A percentile compares a stretch with the other conserved stretches of the same genome.
Evolutionary conservation across 2,888 invertebrate species (phyloP).

Genomic region (Torymus texanus): DNA sequence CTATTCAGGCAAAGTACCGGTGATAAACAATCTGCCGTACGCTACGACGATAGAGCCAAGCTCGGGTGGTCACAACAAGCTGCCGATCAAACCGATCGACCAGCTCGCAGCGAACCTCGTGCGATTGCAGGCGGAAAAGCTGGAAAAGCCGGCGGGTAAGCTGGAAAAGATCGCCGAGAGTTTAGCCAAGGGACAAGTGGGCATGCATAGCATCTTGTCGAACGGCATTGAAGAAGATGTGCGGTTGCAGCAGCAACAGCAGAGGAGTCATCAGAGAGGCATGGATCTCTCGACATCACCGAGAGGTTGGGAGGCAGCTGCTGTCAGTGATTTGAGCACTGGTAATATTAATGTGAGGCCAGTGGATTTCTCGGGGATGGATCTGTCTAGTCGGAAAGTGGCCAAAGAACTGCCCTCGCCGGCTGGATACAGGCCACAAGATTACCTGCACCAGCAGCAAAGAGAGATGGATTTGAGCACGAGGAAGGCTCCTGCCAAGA

Average conservation of each 20-base stretch:
- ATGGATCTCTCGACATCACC: conserved; percentile 70
- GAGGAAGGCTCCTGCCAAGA: conserved; percentile 64
- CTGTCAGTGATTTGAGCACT: conserved; percentile 39
- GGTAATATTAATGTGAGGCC: conserved; percentile 61
- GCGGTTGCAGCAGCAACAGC: conserved; percentile 58
- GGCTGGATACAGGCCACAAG: conserved; percentile 63
- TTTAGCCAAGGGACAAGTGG: conserved; percentile 68
- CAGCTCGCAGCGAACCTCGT: conserved; percentile 71
- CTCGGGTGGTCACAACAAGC: conserved; percentile 63
- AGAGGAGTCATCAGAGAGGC: conserved; percentile 64
- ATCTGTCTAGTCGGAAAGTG: conserved; percentile 71
- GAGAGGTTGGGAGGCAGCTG: conserved; percentile 67
- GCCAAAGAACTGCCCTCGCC: conserved; percentile 53
- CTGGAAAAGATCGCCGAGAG: conserved; percentile 73
- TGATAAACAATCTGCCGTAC: conserved; percentile 47
- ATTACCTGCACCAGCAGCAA: conserved; percentile 63
- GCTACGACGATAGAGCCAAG: conserved; percentile 49
- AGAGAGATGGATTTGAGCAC: conserved; percentile 73
- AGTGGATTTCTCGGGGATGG: conserved; percentile 71
- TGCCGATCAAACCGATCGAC: conserved; percentile 71
- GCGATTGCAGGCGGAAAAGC: conserved; percentile 69
- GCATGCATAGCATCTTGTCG: conserved; percentile 44
- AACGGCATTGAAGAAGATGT: conserved; percentile 62
- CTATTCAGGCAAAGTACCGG: conserved; percentile 52
- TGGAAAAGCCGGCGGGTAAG: conserved; percentile 64